Base-by-base conservation (phyloP, 2,113 vertebrate genomes). In the Ageneiosus marmoratus region DNA sequence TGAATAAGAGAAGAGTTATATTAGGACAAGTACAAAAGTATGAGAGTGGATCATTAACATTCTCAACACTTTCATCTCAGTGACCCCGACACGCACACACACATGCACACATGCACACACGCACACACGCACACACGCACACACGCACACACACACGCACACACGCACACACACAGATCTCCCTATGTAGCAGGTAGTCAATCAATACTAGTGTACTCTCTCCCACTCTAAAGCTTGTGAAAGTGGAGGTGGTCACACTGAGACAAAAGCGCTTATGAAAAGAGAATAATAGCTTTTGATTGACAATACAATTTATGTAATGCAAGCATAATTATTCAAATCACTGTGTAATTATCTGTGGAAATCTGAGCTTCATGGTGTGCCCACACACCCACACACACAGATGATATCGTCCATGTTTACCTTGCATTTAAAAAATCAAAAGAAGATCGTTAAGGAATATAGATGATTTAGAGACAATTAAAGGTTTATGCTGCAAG, bases 1-100 rank as follows among this genome's bases (percentile, higher is more conserved):
- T 97, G 94, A 85, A 77, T 13, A 88, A 27, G 58, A 87, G 77
- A 89, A 76, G 24, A 53, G 13, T 20, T 3, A 11, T 11, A 34
- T 12, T 15, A 37, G 34, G 12, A 6, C 41, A 84, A 62, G 60
- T 37, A 37, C 3, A 56, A 75, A 50, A 29, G n/a, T 32, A 34
- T 41, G 34, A 27, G 32, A 34, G 15, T 12, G 9, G 32, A 77
- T 77, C 11, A 50, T 74, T 51, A 29, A 50, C 7, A 75, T 75
- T 12, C 3, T 10, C 6, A 74, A 50, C n/a, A 5, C 24, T 50
- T 5, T 46, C 16, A 22, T 24, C 16, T 37, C 29, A 15, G 11
- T 48, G 44, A 48, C 48, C 29, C 16, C 62, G 2, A 67, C 50
- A 72, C 81, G 79, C 81, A 83, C 75, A 5, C 27, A 63, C 11